Conservation (phyloP, 1,140 invertebrate genomes). For the Drosophila ambigua region DNA sequence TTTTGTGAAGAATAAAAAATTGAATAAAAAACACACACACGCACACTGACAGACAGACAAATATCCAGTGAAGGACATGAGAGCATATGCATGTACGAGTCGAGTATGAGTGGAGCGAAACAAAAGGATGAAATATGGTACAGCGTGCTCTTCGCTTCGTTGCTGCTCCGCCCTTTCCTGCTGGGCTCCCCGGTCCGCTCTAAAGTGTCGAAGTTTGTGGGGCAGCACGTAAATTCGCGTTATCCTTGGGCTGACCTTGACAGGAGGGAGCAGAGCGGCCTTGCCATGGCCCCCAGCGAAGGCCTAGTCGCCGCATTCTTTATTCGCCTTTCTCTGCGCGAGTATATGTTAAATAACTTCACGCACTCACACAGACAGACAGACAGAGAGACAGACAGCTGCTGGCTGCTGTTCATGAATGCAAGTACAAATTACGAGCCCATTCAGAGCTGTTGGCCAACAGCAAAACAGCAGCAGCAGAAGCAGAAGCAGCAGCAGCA, state of each 20-base stretch:
- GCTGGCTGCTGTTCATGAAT: slow-evolving; percentile 61
- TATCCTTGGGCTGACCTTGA: slow-evolving; percentile 78
- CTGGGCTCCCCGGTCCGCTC: slow-evolving; percentile 2
- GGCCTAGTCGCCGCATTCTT: slow-evolving; percentile 49
- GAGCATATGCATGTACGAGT: slow-evolving; percentile 38
- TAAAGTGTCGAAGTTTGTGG: slow-evolving; percentile 65
- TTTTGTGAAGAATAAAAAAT: slow-evolving; percentile 69
- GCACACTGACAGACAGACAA: slow-evolving; percentile 15
- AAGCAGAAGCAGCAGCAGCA: slow-evolving; percentile 15
- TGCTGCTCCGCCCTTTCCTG: background rate
- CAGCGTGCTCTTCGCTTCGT: slow-evolving; percentile 1
- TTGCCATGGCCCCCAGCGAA: slow-evolving; percentile 41
- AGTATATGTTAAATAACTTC: slow-evolving; percentile 75
- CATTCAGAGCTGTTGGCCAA: slow-evolving; percentile 60
- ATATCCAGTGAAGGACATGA: slow-evolving; percentile 29
- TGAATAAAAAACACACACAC: slow-evolving; percentile 55
- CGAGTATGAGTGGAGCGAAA: slow-evolving; percentile 51
- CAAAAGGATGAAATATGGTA: slow-evolving; percentile 78
- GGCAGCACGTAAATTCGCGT: slow-evolving; percentile 71
- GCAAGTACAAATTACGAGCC: slow-evolving; percentile 80
- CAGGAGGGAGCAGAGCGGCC: slow-evolving; percentile 40
- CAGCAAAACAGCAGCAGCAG: slow-evolving; percentile 13
- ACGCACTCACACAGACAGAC: slow-evolving; percentile 51
- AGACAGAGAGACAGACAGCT: slow-evolving; percentile 1
- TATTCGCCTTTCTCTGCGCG: slow-evolving; percentile 13